A percentile compares a stretch with the other conserved stretches of the same genome.
Evolutionary conservation across 2,888 invertebrate genomes (phyloP).

Genomic region (Petrolisthes cinctipes): DNA sequence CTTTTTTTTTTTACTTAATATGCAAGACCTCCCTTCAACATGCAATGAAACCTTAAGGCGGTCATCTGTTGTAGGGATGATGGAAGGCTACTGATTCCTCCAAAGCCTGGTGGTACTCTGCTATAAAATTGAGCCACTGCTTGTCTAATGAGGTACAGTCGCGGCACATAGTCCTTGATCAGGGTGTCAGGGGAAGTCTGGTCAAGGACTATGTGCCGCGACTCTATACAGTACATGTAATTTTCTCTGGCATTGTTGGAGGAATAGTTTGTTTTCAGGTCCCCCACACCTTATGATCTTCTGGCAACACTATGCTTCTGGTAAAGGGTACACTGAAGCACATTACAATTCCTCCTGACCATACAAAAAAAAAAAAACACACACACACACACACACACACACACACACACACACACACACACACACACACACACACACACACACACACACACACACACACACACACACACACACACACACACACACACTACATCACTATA

Average conservation of each 20-base stretch:
- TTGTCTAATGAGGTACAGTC: too few relatives aligned
- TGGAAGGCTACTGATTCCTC: too few relatives aligned
- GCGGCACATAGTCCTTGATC: too few relatives aligned
- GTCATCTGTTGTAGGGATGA: too few relatives aligned
- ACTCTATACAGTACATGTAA: not conserved
- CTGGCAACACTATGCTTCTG: not conserved
- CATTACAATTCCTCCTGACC: not conserved
- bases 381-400: conserved; percentile 25
- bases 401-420: conserved; percentile 23
- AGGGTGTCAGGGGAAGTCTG: too few relatives aligned
- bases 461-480: conserved; percentile 29
- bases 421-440: conserved; percentile 29
- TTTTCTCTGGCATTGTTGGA: not conserved
- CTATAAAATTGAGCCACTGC: too few relatives aligned
- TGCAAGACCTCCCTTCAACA: too few relatives aligned
- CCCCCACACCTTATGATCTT: not conserved
- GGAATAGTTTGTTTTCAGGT: not conserved
- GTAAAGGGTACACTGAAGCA: too few relatives aligned
- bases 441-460: conserved; percentile 25
- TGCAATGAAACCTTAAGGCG: too few relatives aligned
- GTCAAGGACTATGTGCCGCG: too few relatives aligned
- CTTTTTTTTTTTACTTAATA: too few relatives aligned
- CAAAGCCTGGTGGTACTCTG: too few relatives aligned
- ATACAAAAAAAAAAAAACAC: not conserved
- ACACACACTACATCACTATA: not conserved